Evolutionary conservation across 1,140 invertebrate genomes (phyloP), one percentile per base, ranked within the genome.

Genomic region (Drosophila eugracilis): DNA sequence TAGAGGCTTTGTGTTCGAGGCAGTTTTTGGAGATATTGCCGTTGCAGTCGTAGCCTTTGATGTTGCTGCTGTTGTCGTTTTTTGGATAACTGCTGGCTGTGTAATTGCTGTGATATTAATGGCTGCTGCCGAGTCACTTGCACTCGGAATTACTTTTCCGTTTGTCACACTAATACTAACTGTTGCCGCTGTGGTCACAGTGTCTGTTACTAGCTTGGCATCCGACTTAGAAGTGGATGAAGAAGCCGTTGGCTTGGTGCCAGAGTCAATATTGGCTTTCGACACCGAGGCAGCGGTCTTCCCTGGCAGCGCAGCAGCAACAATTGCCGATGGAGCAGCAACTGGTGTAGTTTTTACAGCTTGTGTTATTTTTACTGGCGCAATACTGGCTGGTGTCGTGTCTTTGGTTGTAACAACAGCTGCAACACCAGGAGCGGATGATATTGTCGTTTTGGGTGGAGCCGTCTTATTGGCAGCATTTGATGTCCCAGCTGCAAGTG

Each of bases 211-310:
- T 14, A 42, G 12, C 24, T 48, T 65, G 14, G 12, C 36, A 1
- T 67, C 60, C 39, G 59, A 37, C 63, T 42, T 67, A 30, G 26
- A 32, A 30, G 36, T 34, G 22, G 60, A 28, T 26, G 34, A 17
- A 26, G 45, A 0, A 28, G 47, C 60, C 9, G 60, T 17, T 69
- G 65, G 45, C 47, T 69, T 67, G 17, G n/a, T n/a, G 57, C 41
- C 60, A 62, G 60, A 15, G 30, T 65, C 41, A 28, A 28, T 59
- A 45, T 63, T 65, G 62, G 21, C 57, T 22, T 62, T 65, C 14
- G 60, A 6, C 58, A 22, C 52, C 24, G 52, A 17, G 5, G 17
- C 37, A 6, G 42, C 24, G 49, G 19, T 12, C 42, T 44, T 44
- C 12, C 9, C 37, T 12, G 17, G 74, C 39, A 28, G 49, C 17